These are phyloP conservation scores for Agrotis segetum DNA, from an alignment of 2,888 invertebrate genomes.

Conservation along the genomic window DNA sequence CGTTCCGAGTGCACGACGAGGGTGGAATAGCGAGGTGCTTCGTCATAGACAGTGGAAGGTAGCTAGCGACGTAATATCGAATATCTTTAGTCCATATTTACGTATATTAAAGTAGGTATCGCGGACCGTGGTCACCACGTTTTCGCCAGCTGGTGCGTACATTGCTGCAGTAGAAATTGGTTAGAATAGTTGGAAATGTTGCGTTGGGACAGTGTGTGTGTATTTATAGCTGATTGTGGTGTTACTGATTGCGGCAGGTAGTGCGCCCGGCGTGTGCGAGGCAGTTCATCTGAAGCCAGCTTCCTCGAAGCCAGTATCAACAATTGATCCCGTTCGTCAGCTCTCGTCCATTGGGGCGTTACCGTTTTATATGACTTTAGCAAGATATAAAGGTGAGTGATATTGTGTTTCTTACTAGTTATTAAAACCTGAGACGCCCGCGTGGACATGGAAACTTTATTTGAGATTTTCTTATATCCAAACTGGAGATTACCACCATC, in stretches of 20 bases:
- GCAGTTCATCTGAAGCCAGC: conserved; percentile 73
- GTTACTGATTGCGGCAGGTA: conserved; percentile 84
- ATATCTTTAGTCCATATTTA: conserved; percentile 86
- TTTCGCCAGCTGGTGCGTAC: conserved; percentile 90
- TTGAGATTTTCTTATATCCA: conserved; percentile 21
- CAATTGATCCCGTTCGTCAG: conserved; percentile 90
- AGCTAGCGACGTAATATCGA: conserved; percentile 83
- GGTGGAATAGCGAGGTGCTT: conserved; percentile 81
- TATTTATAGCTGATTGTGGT: conserved; percentile 68
- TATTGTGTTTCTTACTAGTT: conserved; percentile 31
- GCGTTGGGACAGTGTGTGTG: conserved; percentile 66
- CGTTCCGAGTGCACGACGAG: conserved; percentile 73
- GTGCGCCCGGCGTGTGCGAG: conserved; percentile 84
- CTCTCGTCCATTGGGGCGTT: conserved; percentile 96
- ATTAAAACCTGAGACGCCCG: conserved; percentile 45
- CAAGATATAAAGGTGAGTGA: conserved; percentile 96
- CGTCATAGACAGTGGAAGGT: conserved; percentile 88
- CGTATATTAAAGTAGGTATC: conserved; percentile 78
- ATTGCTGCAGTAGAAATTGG: conserved; percentile 81
- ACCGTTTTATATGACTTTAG: conserved; percentile 99
- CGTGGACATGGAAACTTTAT: conserved; percentile 51
- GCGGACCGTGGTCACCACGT: conserved; percentile 86
- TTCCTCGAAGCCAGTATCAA: conserved; percentile 86
- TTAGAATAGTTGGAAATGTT: conserved; percentile 75
- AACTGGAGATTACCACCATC: conserved; percentile 1